Evolutionary conservation across 2,888 invertebrate species (phyloP).

Genomic region (Epistrophella euchroma): DNA sequence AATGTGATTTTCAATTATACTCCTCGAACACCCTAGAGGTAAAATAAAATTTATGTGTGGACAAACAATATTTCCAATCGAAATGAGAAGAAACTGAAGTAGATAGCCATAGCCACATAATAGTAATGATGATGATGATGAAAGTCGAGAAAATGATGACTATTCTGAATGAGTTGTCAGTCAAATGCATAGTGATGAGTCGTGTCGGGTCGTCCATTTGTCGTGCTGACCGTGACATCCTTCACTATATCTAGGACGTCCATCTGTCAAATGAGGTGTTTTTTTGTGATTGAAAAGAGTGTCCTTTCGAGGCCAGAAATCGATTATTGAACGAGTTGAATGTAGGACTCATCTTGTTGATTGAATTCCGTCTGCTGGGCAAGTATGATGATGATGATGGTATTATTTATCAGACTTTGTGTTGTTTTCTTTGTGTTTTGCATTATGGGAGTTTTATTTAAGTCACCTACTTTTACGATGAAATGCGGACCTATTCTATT

Average conservation of each 20-base stretch:
- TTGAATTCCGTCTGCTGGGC: conserved; percentile 1
- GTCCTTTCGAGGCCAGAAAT: conserved; percentile 13
- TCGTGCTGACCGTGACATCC: no score
- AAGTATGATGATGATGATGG: background rate
- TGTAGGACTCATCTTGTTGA: conserved; percentile 12
- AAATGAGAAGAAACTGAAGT: background rate
- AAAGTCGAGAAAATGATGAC: conserved; percentile 7
- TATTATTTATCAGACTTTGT: conserved; percentile 1
- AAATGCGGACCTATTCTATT: no score
- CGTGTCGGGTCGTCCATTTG: background rate
- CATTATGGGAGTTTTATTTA: background rate
- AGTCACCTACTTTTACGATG: no score
- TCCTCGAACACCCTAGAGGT: background rate
- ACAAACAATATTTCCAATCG: conserved; percentile 24
- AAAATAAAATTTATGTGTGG: conserved; percentile 5
- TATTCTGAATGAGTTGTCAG: conserved; percentile 11
- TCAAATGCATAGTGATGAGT: conserved; percentile 14
- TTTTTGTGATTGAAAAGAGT: conserved; percentile 1
- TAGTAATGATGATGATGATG: background rate
- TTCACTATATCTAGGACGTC: background rate
- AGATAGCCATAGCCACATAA: background rate
- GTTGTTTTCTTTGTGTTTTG: background rate
- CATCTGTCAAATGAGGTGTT: background rate
- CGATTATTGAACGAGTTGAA: conserved; percentile 19
- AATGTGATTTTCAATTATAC: conserved; percentile 64